Evolutionary conservation across 2,797 vertebrate genomes (phyloP), one percentile per base, ranked within the genome.

Genomic region (Lateolabrax maculatus): DNA sequence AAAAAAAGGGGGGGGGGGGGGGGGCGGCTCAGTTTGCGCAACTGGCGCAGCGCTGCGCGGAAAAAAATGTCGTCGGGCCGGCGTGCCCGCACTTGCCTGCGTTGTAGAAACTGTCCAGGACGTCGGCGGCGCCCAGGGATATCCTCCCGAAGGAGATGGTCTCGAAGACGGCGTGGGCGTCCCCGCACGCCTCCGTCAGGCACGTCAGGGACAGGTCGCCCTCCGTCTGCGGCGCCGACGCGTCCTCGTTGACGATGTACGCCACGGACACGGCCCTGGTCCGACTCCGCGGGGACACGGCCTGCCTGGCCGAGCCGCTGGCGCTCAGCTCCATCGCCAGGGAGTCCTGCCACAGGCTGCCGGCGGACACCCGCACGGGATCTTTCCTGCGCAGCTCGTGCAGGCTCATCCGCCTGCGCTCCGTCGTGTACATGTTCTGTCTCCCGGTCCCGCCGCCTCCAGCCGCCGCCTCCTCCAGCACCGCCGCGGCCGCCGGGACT

Each of bases 101-200:
- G 21, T 97, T 98, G 92, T 98, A 98, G 93, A 98, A 98, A 34
- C 79, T 89, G 63, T 97, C 96, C 78, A 98, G 88, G 13, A 95
- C 91, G 8, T 92, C 87, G 0, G 97, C 94, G 46, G 96, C 94
- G 0, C 96, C 96, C 53, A 96, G 83, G 0, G 94, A 94, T 29
- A 98, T 87, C 2, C 92, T 94, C 68, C 94, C 95, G 2, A 96
- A 96, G 0, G 96, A 90, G 29, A 97, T 85, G 6, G 90, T 87
- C 37, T 83, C 78, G 43, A 98, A 90, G 15, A 75, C 69, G 2
- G 96, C 94, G 70, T 92, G 94, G 36, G 93, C 87, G 73, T 94
- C 89, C 19, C 87, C 65, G 85, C 97, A 98, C 15, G 97, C 97
- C 80, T 97, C 96, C 44, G 85, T 94, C 74, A 98, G 82, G 77